Conservation (phyloP, 2,888 invertebrate species). For the Molorchus minor region DNA sequence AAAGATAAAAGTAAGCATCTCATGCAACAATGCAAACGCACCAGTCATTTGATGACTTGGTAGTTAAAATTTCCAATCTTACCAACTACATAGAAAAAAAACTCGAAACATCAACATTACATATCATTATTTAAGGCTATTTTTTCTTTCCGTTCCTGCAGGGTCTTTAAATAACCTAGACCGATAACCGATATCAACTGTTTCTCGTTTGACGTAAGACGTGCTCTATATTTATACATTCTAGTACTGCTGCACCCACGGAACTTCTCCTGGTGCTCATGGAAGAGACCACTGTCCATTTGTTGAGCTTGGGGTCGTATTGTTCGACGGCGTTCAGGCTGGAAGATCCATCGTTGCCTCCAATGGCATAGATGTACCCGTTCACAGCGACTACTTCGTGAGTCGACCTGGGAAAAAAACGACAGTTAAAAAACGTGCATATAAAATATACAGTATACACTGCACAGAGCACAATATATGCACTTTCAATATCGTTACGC, state of each 20-base stretch:
- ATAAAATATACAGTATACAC: too few species aligned
- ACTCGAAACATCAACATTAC: too few species aligned
- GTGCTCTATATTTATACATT: slow-evolving; percentile 69
- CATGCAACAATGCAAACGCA: too few species aligned
- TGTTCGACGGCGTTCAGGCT: slow-evolving; percentile 75
- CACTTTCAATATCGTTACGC: too few species aligned
- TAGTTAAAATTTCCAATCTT: too few species aligned
- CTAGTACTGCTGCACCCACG: slow-evolving; percentile 72
- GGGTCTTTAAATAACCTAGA: slow-evolving; percentile 17
- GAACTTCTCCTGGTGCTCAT: slow-evolving; percentile 74
- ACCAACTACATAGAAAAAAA: too few species aligned
- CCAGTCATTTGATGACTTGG: too few species aligned
- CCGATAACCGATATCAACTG: slow-evolving; percentile 44
- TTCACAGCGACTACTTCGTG: slow-evolving; percentile 75
- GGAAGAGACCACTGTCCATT: slow-evolving; percentile 73
- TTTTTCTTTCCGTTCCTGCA: too few species aligned
- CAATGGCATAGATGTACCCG: slow-evolving; percentile 70
- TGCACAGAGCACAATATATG: too few species aligned
- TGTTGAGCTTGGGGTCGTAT: slow-evolving; percentile 71
- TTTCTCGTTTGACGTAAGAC: slow-evolving; percentile 48
- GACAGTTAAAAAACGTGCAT: too few species aligned
- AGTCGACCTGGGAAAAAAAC: slow-evolving; percentile 68
- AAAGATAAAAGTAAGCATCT: slow-evolving; percentile 24
- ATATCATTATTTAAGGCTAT: too few species aligned
- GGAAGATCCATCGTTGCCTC: slow-evolving; percentile 76